Conservation (phyloP, 23 tunicate species). For the Oikopleura albicans region DNA sequence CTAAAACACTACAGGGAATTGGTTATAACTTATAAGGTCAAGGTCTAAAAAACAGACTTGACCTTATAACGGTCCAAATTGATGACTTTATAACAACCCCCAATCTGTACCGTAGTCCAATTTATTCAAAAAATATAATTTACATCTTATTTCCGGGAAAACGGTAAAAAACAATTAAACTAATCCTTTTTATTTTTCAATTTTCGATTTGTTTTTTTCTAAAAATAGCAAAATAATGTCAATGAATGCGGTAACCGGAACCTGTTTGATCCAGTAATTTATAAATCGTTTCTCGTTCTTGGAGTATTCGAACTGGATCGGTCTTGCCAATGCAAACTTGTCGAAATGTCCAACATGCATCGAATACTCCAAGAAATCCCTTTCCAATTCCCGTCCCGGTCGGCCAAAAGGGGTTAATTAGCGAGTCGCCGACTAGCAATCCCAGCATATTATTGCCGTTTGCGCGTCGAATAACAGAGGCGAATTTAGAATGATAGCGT, state of each 20-base stretch:
- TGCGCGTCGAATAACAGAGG: constrained; percentile 39
- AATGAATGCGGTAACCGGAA: background rate
- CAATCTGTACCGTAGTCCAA: no score
- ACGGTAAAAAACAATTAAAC: background rate
- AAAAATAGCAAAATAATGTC: no score
- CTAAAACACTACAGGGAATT: no score
- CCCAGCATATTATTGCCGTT: constrained; percentile 36
- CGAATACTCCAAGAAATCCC: constrained; percentile 77
- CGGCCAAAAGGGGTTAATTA: constrained; percentile 99
- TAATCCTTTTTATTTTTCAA: constrained; percentile 13
- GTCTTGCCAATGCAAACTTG: background rate
- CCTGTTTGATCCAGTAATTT: background rate
- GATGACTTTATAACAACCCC: no score
- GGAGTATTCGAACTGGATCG: background rate
- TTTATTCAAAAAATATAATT: constrained; percentile 16
- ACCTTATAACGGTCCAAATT: no score
- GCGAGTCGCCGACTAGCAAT: constrained; percentile 72
- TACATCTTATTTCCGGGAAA: constrained; percentile 19
- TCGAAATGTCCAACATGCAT: constrained; percentile 47
- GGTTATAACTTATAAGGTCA: no score
- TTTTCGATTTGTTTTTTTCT: no score
- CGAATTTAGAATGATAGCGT: constrained; percentile 52
- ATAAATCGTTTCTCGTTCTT: background rate
- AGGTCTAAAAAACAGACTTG: no score
- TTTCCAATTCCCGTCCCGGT: constrained; percentile 93